A percentile compares a stretch with the other conserved stretches of the same genome.
These are phyloP conservation scores for Neomorphus geoffroyi DNA, from an alignment of 2,797 vertebrate genomes.

Conservation along the genomic window DNA sequence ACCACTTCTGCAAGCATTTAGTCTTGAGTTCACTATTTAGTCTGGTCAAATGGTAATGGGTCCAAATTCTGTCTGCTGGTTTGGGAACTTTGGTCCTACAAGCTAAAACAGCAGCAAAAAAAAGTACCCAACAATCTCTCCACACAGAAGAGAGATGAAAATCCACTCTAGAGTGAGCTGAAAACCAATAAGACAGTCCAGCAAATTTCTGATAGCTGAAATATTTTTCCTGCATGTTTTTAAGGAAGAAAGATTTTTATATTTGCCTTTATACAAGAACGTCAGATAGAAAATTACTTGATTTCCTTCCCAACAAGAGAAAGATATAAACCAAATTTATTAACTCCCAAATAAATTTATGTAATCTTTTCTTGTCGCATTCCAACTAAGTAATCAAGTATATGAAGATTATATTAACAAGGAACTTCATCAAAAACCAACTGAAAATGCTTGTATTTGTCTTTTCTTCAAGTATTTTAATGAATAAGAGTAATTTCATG, in stretches of 20 bases:
- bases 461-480: background rate
- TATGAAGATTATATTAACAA: background rate
- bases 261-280: background rate
- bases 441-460: background rate
- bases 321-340: background rate
- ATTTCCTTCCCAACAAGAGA: background rate
- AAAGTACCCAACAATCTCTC: background rate
- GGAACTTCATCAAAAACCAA: background rate
- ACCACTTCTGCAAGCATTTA: background rate
- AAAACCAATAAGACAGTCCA: background rate
- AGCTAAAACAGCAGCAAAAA: background rate
- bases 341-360: background rate
- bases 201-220: background rate
- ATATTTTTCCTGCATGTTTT: background rate
- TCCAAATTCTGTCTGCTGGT: background rate
- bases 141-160: background rate
- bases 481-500: background rate
- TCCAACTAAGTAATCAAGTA: background rate
- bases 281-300: background rate
- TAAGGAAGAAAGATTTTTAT: background rate
- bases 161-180: background rate
- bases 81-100: background rate
- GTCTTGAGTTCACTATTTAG: background rate
- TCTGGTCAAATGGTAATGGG: background rate
- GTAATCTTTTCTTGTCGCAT: background rate